phyloP scores from a whole-genome alignment of 2,888 invertebrate species.

The Pomacea canaliculata region DNA sequence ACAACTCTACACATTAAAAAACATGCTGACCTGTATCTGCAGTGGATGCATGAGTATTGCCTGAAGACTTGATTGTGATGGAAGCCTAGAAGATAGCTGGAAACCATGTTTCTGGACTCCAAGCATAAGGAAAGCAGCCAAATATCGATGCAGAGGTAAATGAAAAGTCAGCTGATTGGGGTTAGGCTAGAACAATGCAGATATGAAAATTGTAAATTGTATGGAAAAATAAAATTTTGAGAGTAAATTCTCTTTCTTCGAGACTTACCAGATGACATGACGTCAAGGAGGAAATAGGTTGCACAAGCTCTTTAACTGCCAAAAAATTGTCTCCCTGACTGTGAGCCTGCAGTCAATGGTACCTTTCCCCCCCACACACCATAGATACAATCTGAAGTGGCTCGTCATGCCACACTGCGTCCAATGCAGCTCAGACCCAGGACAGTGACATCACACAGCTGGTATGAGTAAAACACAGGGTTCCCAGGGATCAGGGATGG shows the following conservation, averaged over 20 bases:
- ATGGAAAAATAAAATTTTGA: not conserved
- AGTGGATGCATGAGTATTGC: constrained; percentile 91
- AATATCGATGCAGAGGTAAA: constrained; percentile 94
- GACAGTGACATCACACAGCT: too few species aligned
- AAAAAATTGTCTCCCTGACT: too few species aligned
- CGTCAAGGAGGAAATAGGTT: not conserved
- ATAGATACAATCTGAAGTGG: too few species aligned
- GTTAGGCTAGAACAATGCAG: constrained; percentile 57
- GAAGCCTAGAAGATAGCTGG: constrained; percentile 83
- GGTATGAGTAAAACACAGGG: too few species aligned
- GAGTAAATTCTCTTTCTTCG: not conserved
- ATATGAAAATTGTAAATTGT: not conserved
- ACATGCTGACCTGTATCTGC: constrained; percentile 84
- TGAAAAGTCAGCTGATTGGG: constrained; percentile 89
- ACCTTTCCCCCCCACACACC: too few species aligned
- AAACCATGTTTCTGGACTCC: constrained; percentile 77
- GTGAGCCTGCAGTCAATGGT: too few species aligned
- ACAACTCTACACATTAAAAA: too few species aligned
- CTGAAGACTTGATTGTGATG: constrained; percentile 80
- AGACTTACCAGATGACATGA: not conserved
- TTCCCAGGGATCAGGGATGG: too few species aligned
- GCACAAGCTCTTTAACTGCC: too few species aligned
- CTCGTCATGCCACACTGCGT: too few species aligned
- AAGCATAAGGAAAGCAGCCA: constrained; percentile 88
- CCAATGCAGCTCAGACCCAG: too few species aligned